phyloP scores from a whole-genome alignment of 2,113 vertebrate species.

The Phodopus roborovskii region DNA sequence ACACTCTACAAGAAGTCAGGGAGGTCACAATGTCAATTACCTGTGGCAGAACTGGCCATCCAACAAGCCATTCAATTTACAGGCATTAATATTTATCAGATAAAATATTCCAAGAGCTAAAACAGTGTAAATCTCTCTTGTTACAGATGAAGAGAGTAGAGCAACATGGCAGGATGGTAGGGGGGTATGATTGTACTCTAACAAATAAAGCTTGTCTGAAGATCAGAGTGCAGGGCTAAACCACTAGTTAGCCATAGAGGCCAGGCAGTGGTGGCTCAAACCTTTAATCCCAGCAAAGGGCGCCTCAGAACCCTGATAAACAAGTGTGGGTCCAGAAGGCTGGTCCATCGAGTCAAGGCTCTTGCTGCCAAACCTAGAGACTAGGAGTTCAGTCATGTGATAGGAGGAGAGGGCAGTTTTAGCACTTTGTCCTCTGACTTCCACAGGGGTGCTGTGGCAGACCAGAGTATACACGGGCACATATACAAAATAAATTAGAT shows the following conservation, averaged over 20 bases:
- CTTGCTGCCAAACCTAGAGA: not conserved
- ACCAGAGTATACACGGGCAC: not conserved
- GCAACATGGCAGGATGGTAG: not conserved
- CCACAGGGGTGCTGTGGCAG: not conserved
- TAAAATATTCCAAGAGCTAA: not conserved
- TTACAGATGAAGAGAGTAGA: not conserved
- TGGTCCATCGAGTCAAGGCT: not conserved
- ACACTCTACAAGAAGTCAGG: not conserved
- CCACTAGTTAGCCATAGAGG: too few relatives aligned
- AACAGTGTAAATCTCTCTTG: not conserved
- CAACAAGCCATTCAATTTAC: not conserved
- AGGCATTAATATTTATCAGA: conserved; percentile 4
- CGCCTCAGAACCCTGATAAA: not conserved
- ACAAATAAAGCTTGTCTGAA: too few relatives aligned
- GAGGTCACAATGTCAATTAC: not conserved
- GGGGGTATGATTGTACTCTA: not conserved
- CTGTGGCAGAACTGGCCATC: not conserved
- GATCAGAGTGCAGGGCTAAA: too few relatives aligned
- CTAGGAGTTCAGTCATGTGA: too few relatives aligned
- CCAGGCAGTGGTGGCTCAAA: too few relatives aligned
- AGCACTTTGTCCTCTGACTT: not conserved
- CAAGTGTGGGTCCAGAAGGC: not conserved
- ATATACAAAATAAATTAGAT: not conserved
- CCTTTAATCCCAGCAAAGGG: too few relatives aligned
- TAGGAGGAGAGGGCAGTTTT: not conserved